Conservation (phyloP, 2,113 vertebrate species). For the Elgaria multicarinata region DNA sequence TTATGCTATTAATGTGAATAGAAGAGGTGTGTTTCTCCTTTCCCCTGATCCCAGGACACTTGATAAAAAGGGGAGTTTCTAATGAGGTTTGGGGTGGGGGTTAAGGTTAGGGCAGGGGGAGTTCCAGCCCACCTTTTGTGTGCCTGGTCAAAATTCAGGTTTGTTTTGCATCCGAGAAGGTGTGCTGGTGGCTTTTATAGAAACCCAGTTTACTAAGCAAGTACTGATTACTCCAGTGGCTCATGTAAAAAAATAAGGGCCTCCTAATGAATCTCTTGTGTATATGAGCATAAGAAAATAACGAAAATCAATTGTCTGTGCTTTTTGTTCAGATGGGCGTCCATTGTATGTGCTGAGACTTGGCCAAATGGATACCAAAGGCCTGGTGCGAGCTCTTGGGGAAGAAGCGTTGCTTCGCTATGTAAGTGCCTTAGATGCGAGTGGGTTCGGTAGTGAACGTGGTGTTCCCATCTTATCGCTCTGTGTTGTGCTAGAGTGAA, state of each 20-base stretch:
- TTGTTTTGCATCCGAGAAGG: background rate
- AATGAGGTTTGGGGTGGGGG: no score
- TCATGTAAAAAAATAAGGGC: background rate
- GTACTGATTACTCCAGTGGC: background rate
- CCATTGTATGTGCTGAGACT: constrained; percentile 92
- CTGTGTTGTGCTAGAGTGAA: background rate
- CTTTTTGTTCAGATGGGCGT: constrained; percentile 84
- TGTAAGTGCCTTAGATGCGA: constrained; percentile 77
- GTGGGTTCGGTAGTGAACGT: background rate
- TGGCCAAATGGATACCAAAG: constrained; percentile 99
- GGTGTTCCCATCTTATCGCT: background rate
- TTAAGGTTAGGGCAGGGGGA: no score
- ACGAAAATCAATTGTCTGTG: background rate
- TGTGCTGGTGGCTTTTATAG: background rate
- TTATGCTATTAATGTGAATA: background rate
- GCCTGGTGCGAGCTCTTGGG: constrained; percentile 90
- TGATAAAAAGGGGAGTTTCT: background rate
- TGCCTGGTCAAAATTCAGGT: background rate
- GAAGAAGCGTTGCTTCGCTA: constrained; percentile 92
- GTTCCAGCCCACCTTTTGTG: background rate
- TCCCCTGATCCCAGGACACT: no score
- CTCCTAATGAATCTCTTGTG: background rate
- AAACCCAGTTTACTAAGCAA: background rate
- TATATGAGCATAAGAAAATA: background rate
- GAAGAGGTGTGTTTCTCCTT: constrained; percentile 11